These are phyloP conservation scores for Ridgeia piscesae DNA, from an alignment of 1,140 invertebrate genomes.

Conservation along the genomic window DNA sequence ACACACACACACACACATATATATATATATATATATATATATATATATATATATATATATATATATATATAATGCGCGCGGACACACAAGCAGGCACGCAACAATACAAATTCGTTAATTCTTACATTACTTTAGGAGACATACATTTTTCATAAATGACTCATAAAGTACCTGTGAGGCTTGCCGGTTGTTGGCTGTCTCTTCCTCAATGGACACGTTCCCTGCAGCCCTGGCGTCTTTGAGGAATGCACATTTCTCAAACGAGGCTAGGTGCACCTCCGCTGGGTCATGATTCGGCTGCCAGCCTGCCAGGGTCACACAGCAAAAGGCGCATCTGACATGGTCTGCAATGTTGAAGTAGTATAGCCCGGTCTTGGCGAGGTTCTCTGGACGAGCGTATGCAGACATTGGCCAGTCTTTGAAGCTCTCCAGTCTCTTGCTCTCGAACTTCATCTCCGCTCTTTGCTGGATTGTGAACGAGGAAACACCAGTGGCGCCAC, in stretches of 20 bases:
- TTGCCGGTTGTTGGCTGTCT: background rate
- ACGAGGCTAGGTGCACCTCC: slow-evolving; percentile 71
- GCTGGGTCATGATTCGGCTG: slow-evolving; percentile 72
- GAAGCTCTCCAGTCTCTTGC: background rate
- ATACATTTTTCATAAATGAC: too few relatives aligned
- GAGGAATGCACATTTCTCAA: slow-evolving; percentile 34
- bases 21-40: too few relatives aligned
- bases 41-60: too few relatives aligned
- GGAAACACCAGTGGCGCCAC: too few relatives aligned
- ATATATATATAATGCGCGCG: too few relatives aligned
- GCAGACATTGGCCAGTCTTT: background rate
- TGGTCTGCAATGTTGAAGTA: slow-evolving; percentile 70
- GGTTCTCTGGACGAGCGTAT: slow-evolving; percentile 67
- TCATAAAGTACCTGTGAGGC: too few relatives aligned
- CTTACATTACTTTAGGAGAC: too few relatives aligned
- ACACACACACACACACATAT: too few relatives aligned
- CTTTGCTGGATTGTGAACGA: too few relatives aligned
- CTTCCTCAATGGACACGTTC: background rate
- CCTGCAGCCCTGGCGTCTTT: background rate
- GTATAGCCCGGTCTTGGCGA: slow-evolving; percentile 82
- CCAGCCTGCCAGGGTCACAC: slow-evolving; percentile 73
- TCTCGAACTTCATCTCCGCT: too few relatives aligned
- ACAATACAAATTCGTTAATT: too few relatives aligned
- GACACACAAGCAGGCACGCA: too few relatives aligned
- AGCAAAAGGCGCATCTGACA: slow-evolving; percentile 82